phyloP scores from a whole-genome alignment of 1,140 invertebrate genomes.

The Drosophila kanapiae region DNA sequence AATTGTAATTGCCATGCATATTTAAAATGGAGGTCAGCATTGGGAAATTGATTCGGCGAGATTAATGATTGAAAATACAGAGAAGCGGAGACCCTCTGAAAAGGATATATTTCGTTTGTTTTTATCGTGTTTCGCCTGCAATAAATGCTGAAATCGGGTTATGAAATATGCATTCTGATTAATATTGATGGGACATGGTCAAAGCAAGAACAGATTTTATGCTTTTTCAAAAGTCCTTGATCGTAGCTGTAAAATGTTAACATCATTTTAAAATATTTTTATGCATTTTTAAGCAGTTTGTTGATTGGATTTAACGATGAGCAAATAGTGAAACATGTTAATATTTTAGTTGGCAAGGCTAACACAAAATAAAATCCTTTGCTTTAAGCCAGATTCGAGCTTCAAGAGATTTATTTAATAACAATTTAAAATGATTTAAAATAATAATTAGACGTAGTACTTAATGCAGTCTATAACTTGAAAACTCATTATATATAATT shows the following conservation, averaged over 20 bases:
- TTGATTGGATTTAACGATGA: neutral
- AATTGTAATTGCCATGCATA: slow-evolving; percentile 60
- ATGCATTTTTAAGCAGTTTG: neutral
- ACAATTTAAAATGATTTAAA: too few relatives aligned
- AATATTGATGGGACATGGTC: slow-evolving; percentile 40
- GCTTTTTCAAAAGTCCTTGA: slow-evolving; percentile 1
- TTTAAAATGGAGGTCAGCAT: slow-evolving; percentile 60
- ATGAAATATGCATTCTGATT: slow-evolving; percentile 54
- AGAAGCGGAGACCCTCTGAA: slow-evolving; percentile 12
- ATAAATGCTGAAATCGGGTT: slow-evolving; percentile 45
- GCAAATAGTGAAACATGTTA: too few relatives aligned
- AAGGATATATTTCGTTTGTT: slow-evolving; percentile 34
- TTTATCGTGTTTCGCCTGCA: slow-evolving; percentile 34
- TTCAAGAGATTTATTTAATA: too few relatives aligned
- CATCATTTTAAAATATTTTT: slow-evolving; percentile 1
- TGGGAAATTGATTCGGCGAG: slow-evolving; percentile 50
- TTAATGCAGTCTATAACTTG: too few relatives aligned
- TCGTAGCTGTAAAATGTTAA: neutral
- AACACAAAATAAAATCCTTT: neutral
- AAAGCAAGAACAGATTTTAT: slow-evolving; percentile 1
- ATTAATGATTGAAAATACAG: slow-evolving; percentile 52
- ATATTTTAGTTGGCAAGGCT: neutral
- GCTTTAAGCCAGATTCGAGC: too few relatives aligned
- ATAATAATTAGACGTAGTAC: too few relatives aligned
- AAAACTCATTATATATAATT: too few relatives aligned